A percentile compares a stretch with the other conserved stretches of the same genome.
Conservation (phyloP, 2,888 invertebrate genomes). For the Macrophya alboannulata region DNA sequence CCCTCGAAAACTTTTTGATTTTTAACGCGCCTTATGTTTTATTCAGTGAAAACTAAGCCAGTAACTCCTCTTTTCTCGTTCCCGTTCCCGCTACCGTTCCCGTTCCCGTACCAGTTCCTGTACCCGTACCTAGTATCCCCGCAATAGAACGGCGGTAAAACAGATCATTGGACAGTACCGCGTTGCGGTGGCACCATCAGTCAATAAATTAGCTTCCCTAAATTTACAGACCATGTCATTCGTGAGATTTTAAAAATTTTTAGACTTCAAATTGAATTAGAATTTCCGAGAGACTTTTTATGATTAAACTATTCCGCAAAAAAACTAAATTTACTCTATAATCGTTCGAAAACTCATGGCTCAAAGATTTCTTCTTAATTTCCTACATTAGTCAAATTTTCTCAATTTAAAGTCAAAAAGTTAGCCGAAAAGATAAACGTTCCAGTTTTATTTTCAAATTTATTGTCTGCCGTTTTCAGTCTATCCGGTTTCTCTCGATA, state of each 20-base stretch:
- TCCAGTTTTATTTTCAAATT: neutral
- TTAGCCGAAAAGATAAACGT: neutral
- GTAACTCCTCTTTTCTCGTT: conserved; percentile 16
- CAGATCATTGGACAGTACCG: neutral
- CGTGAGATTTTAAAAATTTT: neutral
- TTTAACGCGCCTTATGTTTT: conserved; percentile 68
- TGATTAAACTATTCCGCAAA: no score
- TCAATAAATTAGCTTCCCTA: neutral
- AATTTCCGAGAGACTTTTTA: neutral
- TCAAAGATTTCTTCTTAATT: no score
- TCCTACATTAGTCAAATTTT: no score
- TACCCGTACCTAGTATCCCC: neutral
- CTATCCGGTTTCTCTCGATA: neutral
- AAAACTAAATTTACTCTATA: no score
- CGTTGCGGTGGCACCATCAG: neutral
- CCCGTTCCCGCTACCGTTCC: neutral
- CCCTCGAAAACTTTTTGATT: conserved; percentile 66
- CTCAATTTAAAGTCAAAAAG: neutral
- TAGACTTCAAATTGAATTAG: neutral
- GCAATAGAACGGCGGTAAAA: neutral
- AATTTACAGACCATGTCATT: neutral
- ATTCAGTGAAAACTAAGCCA: conserved; percentile 64
- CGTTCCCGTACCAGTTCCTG: neutral
- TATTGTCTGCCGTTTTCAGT: neutral
- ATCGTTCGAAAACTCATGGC: no score